Base-by-base conservation (phyloP, 2,888 invertebrate genomes). In the Dinocampus coccinellae region DNA sequence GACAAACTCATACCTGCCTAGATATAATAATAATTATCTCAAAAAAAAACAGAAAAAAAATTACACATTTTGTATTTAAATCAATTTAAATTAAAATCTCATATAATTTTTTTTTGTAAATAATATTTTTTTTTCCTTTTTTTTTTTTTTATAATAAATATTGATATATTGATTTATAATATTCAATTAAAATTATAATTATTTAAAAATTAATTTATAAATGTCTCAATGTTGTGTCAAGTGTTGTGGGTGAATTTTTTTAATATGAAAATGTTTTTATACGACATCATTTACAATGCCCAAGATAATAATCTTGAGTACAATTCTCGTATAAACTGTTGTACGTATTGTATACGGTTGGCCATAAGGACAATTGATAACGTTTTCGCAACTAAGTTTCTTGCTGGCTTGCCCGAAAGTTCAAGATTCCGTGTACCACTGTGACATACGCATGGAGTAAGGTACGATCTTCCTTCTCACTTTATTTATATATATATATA, bases 291-390 rank as follows among this genome's bases (percentile, higher is more conserved):
- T 36, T 3, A 61, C 34, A 36, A 36, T n/a, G 34, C 39, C 20
- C 1, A n/a, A 61, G 53, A 64, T 65, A 55, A 33, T 29, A 16
- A 53, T 64, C 26, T 33, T 26, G 52, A 66, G 47, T 2, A 57
- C 22, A 29, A 24, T 33, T 57, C 42, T 55, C 55, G 52, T 26
- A 34, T 34, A 61, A 61, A 42, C 47, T 68, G 61, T 57, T 47
- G 47, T 20, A 7, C 16, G 16, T 9, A 47, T 47, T 47, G 47
- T 47, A 47, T n/a, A 47, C 16, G 47, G 16, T 20, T 20, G 22
- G 16, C 34, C 61, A 61, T 61, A 68, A 61, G 68, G 34, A 68
- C 52, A 47, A 68, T 68, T 60, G 68, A 68, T 68, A 68, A 68
- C 52, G 34, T 53, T 52, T 64, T 52, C 33, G 26, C 60, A n/a